Percentiles rank a stretch among this genome's conserved stretches.
Evolutionary conservation across 2,113 vertebrate species (phyloP).

Genomic region (Chaetodon trifascialis): DNA sequence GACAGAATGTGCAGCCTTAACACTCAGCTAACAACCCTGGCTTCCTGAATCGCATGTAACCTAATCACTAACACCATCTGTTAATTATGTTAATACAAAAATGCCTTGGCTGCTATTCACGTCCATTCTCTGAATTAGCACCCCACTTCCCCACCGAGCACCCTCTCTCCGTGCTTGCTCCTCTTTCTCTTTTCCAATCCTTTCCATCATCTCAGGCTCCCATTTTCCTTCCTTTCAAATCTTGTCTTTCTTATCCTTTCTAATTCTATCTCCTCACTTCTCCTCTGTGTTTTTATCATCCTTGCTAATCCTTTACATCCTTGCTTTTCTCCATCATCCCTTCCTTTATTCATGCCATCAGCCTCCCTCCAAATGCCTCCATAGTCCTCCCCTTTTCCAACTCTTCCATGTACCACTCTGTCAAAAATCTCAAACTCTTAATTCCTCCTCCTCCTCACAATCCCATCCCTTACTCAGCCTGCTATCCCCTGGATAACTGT

Average conservation of each 20-base stretch:
- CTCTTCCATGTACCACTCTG: slow-evolving; percentile 41
- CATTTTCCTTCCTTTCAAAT: slow-evolving; percentile 65
- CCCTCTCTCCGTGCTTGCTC: slow-evolving; percentile 56
- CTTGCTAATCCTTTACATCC: slow-evolving; percentile 66
- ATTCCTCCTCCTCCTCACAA: slow-evolving; percentile 51
- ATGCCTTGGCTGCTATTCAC: slow-evolving; percentile 79
- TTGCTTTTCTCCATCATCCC: slow-evolving; percentile 43
- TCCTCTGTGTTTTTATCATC: slow-evolving; percentile 40
- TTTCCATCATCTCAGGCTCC: slow-evolving; percentile 55
- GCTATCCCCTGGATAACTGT: slow-evolving; percentile 47
- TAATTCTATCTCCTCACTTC: slow-evolving; percentile 71
- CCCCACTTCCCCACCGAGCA: slow-evolving; percentile 54
- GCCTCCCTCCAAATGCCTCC: slow-evolving; percentile 48
- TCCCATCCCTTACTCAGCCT: slow-evolving; percentile 45
- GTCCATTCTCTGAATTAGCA: slow-evolving; percentile 77
- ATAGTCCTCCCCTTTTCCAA: slow-evolving; percentile 34
- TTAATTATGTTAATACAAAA: slow-evolving; percentile 86
- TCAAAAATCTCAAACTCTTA: slow-evolving; percentile 67
- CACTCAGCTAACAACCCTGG: slow-evolving; percentile 79
- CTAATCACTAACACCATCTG: slow-evolving; percentile 86
- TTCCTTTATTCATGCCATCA: slow-evolving; percentile 56
- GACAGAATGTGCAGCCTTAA: slow-evolving; percentile 77
- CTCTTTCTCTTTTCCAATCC: slow-evolving; percentile 66
- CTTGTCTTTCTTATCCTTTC: slow-evolving; percentile 69
- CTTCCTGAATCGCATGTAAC: slow-evolving; percentile 82